Evolutionary conservation across 2,888 invertebrate genomes (phyloP).

Genomic region (Incurvaria masculella): DNA sequence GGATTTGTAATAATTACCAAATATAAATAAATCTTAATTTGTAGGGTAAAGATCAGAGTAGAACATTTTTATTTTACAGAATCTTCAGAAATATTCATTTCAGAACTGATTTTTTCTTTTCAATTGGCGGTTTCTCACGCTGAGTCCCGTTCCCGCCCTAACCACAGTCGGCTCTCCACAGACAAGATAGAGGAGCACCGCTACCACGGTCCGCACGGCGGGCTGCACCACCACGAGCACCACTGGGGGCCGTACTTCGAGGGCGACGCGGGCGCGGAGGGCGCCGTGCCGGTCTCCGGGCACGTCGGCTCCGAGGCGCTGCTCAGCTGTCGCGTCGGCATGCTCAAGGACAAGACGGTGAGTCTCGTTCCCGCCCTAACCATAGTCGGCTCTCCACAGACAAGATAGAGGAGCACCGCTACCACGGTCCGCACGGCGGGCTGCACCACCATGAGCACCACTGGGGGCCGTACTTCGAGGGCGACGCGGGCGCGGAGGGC

Average conservation of each 20-base stretch:
- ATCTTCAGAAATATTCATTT: too few species aligned
- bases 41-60: too few species aligned
- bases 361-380: too few species aligned
- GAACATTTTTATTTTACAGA: too few species aligned
- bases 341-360: conserved; percentile 70
- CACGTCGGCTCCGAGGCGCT: conserved; percentile 64
- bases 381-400: too few species aligned
- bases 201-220: conserved; percentile 42
- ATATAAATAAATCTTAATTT: too few species aligned
- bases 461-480: conserved; percentile 71
- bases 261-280: conserved; percentile 52
- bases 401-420: conserved; percentile 43
- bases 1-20: too few species aligned
- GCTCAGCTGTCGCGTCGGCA: conserved; percentile 65
- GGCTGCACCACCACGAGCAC: conserved; percentile 64
- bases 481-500: conserved; percentile 52
- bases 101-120: too few species aligned
- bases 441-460: conserved; percentile 68
- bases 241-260: conserved; percentile 75
- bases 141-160: too few species aligned
- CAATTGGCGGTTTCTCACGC: too few species aligned
- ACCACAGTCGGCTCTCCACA: too few species aligned
- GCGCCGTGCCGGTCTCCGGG: conserved; percentile 53
- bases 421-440: conserved; percentile 43
- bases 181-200: conserved; percentile 46